Conservation (phyloP, 37 sponge, comb jelly and placozoan species). For the Axinella damicornis region DNA sequence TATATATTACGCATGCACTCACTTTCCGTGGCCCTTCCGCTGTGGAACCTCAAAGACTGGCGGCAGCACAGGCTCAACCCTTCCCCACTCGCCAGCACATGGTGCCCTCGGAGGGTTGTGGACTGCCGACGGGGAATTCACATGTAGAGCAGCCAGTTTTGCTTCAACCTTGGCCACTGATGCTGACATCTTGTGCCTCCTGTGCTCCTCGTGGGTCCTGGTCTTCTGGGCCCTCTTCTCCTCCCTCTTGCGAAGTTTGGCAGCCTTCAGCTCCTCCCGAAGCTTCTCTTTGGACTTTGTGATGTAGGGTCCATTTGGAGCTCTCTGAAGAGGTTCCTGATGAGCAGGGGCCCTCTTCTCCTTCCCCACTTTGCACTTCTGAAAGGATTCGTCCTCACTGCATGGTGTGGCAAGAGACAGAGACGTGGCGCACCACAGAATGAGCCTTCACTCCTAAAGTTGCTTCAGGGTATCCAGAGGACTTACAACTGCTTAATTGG, state of each 20-base stretch:
- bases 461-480: too few species aligned
- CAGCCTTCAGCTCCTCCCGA: slow-evolving; percentile 34
- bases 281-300: slow-evolving; percentile 24
- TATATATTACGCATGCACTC: neutral
- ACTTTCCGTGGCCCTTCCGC: slow-evolving; percentile 42
- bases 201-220: neutral
- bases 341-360: neutral
- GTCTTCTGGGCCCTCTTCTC: slow-evolving; percentile 18
- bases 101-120: neutral
- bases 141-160: neutral
- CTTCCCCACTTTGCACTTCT: neutral
- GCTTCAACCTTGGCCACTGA: slow-evolving; percentile 11
- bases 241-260: slow-evolving; percentile 40
- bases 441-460: too few species aligned
- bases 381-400: neutral
- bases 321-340: neutral
- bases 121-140: neutral
- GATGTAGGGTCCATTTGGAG: slow-evolving; percentile 6
- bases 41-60: neutral
- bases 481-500: too few species aligned
- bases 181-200: neutral
- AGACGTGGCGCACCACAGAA: neutral
- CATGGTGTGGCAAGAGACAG: slow-evolving; percentile 16
- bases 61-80: neutral
- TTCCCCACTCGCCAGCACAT: neutral